Evolutionary conservation across 2,113 vertebrate genomes (phyloP), one percentile per base, ranked within the genome.

Genomic region (Tachysurus vachellii): DNA sequence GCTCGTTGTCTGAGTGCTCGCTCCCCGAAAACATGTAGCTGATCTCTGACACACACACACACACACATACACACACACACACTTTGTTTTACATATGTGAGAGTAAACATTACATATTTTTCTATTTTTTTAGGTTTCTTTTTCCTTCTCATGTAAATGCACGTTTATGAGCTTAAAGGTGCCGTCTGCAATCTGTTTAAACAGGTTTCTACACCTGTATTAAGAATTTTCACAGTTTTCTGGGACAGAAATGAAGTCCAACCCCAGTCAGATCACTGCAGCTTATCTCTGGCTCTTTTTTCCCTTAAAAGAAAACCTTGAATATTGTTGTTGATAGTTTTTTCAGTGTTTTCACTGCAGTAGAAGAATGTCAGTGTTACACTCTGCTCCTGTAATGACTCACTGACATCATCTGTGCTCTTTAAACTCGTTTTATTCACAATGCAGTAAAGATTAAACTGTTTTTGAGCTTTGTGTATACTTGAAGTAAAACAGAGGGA

Each of bases 1-100:
- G 81, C 28, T 53, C 75, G 0, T 31, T 84, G 19, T 89, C 91
- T 1, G 89, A 92, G 26, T 73, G 86, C 80, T 90, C 85, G 4
- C 76, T 88, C 47, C 83, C 62, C 0, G 87, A 90, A 73, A 88
- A 91, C 4, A 62, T 57, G 85, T 89, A 87, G 82, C 73, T 61
- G 71, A 31, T 80, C 59, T 79, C n/a, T 42, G 23, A 61, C 10
- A 0, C 17, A 85, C 19, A 75, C 83, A 42, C 62, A 71, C 50
- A 44, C 68, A 36, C 61, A 28, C 17, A 82, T 17, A 54, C 36
- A 82, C 44, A 61, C 10, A 0, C 17, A 85, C 76, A 57, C 21
- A 75, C 13, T 53, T 26, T 13, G 21, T 13, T 21, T 42, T 42
- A 6, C 16, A 47, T 16, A 77, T 28, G 5, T 6, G 31, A 10